Conservation (phyloP, 1,140 invertebrate species). For the Oscheius sp. region DNA sequence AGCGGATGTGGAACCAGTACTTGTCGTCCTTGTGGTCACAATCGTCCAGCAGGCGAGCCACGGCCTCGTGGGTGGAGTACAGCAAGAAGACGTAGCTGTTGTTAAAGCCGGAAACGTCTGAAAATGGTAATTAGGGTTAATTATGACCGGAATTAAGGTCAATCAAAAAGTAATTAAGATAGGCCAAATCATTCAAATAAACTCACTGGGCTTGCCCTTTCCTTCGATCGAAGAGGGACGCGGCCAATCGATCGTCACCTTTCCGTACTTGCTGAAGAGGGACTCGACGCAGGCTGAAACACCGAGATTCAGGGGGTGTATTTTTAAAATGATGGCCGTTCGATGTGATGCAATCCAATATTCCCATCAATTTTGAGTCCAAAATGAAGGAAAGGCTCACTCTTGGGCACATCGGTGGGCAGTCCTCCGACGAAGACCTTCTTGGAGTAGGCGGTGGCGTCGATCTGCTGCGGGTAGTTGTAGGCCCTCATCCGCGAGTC, state of each 20-base stretch:
- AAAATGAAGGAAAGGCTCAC: neutral
- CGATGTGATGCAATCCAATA: too few species aligned
- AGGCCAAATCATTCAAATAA: too few species aligned
- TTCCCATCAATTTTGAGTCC: too few species aligned
- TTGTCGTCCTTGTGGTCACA: constrained; percentile 95
- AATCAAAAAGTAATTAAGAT: neutral
- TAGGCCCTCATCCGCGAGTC: too few species aligned
- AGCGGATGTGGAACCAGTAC: neutral
- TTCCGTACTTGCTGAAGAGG: constrained; percentile 92
- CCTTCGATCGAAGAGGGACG: constrained; percentile 78
- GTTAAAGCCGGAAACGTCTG: constrained; percentile 29
- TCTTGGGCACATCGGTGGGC: constrained; percentile 86
- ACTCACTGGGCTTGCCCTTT: constrained; percentile 8
- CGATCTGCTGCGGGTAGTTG: neutral
- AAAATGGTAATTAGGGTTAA: constrained; percentile 18
- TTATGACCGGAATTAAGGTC: neutral
- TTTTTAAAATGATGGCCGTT: too few species aligned
- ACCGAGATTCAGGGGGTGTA: too few species aligned
- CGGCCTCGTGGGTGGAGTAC: constrained; percentile 88
- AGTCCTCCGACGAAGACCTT: constrained; percentile 98
- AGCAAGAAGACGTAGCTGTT: constrained; percentile 68
- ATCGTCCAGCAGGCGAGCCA: constrained; percentile 91
- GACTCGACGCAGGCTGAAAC: constrained; percentile 91
- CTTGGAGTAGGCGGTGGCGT: constrained; percentile 71
- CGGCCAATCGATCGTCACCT: constrained; percentile 95